These are phyloP conservation scores for Polypedilum vanderplanki DNA, from an alignment of 1,140 invertebrate genomes.

Conservation along the genomic window DNA sequence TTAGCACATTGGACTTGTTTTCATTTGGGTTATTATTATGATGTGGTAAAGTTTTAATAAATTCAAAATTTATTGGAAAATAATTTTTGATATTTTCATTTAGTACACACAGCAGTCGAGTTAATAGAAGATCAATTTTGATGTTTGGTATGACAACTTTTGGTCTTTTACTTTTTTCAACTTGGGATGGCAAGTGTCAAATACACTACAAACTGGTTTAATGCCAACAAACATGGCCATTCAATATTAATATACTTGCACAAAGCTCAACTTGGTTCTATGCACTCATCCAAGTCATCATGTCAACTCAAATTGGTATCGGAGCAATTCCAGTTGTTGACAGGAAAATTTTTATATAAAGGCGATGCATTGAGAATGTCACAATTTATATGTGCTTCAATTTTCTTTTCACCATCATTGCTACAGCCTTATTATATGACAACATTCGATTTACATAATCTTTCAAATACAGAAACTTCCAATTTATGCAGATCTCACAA, in stretches of 20 bases:
- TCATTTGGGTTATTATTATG: slow-evolving; percentile 43
- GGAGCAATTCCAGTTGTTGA: slow-evolving; percentile 41
- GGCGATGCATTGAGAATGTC: slow-evolving; percentile 42
- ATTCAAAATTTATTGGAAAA: too few species aligned
- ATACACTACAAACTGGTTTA: slow-evolving; percentile 37
- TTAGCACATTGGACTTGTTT: slow-evolving; percentile 40
- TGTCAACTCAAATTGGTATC: slow-evolving; percentile 40
- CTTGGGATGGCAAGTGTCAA: slow-evolving; percentile 42
- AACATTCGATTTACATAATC: slow-evolving; percentile 36
- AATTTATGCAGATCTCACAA: slow-evolving; percentile 40
- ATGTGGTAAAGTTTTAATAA: slow-evolving; percentile 39
- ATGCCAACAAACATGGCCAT: slow-evolving; percentile 40
- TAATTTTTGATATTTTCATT: slow-evolving; percentile 18
- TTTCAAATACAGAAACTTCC: slow-evolving; percentile 33
- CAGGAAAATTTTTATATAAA: slow-evolving; percentile 43
- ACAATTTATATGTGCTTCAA: slow-evolving; percentile 43
- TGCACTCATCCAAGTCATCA: slow-evolving; percentile 42
- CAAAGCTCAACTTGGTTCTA: slow-evolving; percentile 43
- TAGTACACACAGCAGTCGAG: slow-evolving; percentile 41
- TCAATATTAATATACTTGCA: slow-evolving; percentile 34
- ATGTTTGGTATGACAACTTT: slow-evolving; percentile 39
- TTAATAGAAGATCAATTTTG: slow-evolving; percentile 39
- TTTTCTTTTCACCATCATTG: slow-evolving; percentile 41
- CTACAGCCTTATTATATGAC: slow-evolving; percentile 43
- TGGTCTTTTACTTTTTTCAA: slow-evolving; percentile 36